A percentile compares a stretch with the other conserved stretches of the same genome.
These are phyloP conservation scores for Phrynocephalus versicolor DNA, from an alignment of 2,113 vertebrate species.

Conservation along the genomic window DNA sequence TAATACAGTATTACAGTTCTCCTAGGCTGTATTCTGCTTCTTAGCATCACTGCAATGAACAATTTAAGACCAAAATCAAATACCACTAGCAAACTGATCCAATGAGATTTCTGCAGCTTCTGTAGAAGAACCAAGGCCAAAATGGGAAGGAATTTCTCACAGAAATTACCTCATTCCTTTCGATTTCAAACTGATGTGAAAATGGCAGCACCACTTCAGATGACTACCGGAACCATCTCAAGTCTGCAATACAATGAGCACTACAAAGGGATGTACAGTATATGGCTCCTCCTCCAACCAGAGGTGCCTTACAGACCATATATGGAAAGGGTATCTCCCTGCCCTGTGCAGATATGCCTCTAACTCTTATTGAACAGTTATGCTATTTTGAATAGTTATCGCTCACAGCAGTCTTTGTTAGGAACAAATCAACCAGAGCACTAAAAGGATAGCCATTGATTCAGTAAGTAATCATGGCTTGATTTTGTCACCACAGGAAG, in stretches of 20 bases:
- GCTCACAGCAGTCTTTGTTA: background rate
- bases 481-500: no score
- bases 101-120: background rate
- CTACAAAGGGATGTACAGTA: background rate
- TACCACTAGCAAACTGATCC: background rate
- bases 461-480: no score
- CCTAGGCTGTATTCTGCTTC: conserved; percentile 26
- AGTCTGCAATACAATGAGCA: background rate
- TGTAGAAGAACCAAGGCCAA: background rate
- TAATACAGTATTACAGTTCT: conserved; percentile 44
- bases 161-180: background rate
- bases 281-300: no score
- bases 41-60: conserved; percentile 18
- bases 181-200: background rate
- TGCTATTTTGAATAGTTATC: background rate
- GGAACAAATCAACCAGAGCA: background rate
- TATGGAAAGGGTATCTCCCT: no score
- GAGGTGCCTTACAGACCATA: no score
- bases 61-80: conserved; percentile 18
- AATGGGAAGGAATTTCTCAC: background rate
- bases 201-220: background rate
- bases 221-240: no score
- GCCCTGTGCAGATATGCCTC: no score
- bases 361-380: background rate
- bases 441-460: no score